Percentiles rank a stretch among this genome's conserved stretches.
phyloP scores from a whole-genome alignment of 2,113 vertebrate genomes.

The Brachirus orientalis region DNA sequence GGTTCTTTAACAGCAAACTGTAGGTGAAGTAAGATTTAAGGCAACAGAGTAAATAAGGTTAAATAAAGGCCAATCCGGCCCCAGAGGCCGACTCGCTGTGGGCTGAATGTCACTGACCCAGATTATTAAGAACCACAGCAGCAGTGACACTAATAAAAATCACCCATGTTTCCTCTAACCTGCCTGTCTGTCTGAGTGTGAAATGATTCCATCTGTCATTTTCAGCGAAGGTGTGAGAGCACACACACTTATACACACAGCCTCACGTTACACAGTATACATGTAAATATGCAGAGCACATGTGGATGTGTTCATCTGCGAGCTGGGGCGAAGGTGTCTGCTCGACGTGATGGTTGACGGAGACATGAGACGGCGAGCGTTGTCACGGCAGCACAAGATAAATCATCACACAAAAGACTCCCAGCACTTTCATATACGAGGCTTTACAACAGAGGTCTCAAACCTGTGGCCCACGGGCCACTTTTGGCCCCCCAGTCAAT shows the following conservation, averaged over 20 bases:
- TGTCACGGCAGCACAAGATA: too few relatives aligned
- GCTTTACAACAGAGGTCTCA: too few relatives aligned
- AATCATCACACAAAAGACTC: too few relatives aligned
- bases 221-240: slow-evolving; percentile 73
- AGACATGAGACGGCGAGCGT: too few relatives aligned
- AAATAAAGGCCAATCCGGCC: slow-evolving; percentile 58
- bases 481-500: too few relatives aligned
- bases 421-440: too few relatives aligned
- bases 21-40: slow-evolving; percentile 32
- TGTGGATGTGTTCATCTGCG: not conserved
- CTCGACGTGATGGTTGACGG: too few relatives aligned
- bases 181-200: slow-evolving; percentile 74
- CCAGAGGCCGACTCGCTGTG: slow-evolving; percentile 53
- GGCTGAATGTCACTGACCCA: slow-evolving; percentile 69
- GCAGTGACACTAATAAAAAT: slow-evolving; percentile 64
- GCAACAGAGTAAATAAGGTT: slow-evolving; percentile 59
- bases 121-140: slow-evolving; percentile 72
- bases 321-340: too few relatives aligned
- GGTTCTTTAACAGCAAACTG: slow-evolving; percentile 35
- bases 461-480: too few relatives aligned
- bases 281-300: slow-evolving; percentile 2
- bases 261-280: slow-evolving; percentile 1
- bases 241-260: slow-evolving; percentile 48
- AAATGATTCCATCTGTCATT: slow-evolving; percentile 81
- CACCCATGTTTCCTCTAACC: slow-evolving; percentile 71